Evolutionary conservation across 23 tunicate genomes (phyloP).

Genomic region (Ciona savignyi): DNA sequence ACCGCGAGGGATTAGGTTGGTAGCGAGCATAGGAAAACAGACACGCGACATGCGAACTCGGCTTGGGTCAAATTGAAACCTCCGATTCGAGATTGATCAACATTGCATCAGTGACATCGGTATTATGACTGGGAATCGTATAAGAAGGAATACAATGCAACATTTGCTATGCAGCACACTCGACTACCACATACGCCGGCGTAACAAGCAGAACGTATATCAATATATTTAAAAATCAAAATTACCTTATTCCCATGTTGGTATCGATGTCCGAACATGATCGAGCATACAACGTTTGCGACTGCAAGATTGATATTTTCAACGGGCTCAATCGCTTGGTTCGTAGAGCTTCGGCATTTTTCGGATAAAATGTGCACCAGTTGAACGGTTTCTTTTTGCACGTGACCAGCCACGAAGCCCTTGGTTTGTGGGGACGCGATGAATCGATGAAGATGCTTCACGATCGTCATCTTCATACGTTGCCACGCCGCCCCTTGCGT

Average conservation of each 20-base stretch:
- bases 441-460: slow-evolving; percentile 32
- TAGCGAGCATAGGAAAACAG: background rate
- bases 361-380: slow-evolving; percentile 11
- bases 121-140: no score
- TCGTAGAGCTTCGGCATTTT: slow-evolving; percentile 7
- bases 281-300: slow-evolving; percentile 57
- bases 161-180: no score
- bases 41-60: background rate
- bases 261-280: slow-evolving; percentile 63
- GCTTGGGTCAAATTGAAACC: background rate
- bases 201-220: no score
- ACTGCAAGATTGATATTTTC: slow-evolving; percentile 23
- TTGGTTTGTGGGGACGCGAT: slow-evolving; percentile 19
- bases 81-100: no score
- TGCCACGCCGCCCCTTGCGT: slow-evolving; percentile 47
- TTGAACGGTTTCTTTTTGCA: slow-evolving; percentile 33
- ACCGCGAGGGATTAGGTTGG: background rate
- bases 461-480: slow-evolving; percentile 8
- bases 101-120: no score
- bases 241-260: slow-evolving; percentile 44
- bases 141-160: no score
- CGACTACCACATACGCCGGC: no score
- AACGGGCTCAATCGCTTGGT: slow-evolving; percentile 12
- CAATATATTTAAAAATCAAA: no score
- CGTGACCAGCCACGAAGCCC: slow-evolving; percentile 14